Evolutionary conservation across 2,113 vertebrate genomes (phyloP).

Genomic region (Varanus komodoensis): DNA sequence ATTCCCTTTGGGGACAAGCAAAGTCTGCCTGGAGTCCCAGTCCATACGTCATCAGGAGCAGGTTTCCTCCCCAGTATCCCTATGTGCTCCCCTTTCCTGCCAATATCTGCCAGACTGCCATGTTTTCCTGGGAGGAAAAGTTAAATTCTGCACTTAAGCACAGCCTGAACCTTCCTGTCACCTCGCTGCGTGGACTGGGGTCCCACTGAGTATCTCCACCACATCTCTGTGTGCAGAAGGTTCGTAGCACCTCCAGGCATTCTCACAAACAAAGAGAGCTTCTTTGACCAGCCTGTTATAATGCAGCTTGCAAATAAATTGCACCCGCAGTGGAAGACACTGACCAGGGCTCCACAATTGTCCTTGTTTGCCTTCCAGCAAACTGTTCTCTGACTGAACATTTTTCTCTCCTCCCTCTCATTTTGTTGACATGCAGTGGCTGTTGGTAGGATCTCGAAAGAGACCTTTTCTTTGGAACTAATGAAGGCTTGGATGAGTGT

Average conservation of each 20-base stretch:
- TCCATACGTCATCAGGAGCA: neutral
- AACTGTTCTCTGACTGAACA: neutral
- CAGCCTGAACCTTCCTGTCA: neutral
- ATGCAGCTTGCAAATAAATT: neutral
- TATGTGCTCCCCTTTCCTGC: neutral
- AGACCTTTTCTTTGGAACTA: constrained; percentile 9
- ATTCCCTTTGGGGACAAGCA: neutral
- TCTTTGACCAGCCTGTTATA: no score
- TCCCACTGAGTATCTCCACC: neutral
- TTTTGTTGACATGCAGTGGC: neutral
- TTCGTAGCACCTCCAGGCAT: neutral
- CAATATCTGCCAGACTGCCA: neutral
- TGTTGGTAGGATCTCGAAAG: constrained; percentile 12
- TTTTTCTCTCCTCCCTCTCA: neutral
- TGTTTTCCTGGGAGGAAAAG: neutral
- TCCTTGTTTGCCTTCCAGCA: neutral
- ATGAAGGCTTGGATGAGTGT: neutral
- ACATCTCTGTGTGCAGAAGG: neutral
- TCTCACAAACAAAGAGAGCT: neutral
- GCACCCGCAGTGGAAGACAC: accelerated
- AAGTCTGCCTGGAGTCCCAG: neutral
- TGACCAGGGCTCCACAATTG: neutral
- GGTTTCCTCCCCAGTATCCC: neutral
- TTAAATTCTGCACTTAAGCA: neutral
- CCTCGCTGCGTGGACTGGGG: neutral